Evolutionary conservation across 1,140 invertebrate genomes (phyloP).

Genomic region (Cryptotermes secundus): DNA sequence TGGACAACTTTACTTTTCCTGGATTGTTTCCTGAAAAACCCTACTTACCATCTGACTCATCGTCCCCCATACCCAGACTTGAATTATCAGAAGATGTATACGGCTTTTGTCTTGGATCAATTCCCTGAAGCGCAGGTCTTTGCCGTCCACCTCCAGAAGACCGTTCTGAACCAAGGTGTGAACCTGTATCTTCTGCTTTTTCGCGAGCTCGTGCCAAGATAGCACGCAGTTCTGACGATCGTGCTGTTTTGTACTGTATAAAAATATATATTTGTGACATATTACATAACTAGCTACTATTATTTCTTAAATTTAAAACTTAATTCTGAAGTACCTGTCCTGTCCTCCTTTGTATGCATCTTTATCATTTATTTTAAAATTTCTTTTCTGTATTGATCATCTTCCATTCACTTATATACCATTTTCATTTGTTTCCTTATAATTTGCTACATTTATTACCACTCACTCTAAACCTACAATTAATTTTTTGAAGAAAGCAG

Average conservation of each 20-base stretch:
- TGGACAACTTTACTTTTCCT: no score
- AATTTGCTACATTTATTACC: no score
- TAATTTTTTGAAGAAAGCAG: no score
- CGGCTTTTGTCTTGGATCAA: neutral
- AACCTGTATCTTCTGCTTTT: conserved; percentile 49
- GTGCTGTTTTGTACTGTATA: conserved; percentile 64
- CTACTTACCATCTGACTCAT: neutral
- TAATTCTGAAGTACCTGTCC: no score
- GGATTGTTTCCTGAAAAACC: no score
- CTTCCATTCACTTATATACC: no score
- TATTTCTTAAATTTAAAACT: no score
- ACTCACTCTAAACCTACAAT: no score
- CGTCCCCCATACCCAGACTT: neutral
- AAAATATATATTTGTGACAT: conserved; percentile 28
- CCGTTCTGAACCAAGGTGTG: neutral
- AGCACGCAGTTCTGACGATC: conserved; percentile 64
- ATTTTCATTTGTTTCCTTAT: no score
- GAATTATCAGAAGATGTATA: neutral
- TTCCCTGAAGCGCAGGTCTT: neutral
- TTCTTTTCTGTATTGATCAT: no score
- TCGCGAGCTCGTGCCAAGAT: conserved; percentile 64
- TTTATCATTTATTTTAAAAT: no score
- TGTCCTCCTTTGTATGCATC: no score
- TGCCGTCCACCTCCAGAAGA: neutral
- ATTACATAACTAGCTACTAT: neutral